phyloP scores from a whole-genome alignment of 2,888 invertebrate genomes.

The Agonopterix heracliana region DNA sequence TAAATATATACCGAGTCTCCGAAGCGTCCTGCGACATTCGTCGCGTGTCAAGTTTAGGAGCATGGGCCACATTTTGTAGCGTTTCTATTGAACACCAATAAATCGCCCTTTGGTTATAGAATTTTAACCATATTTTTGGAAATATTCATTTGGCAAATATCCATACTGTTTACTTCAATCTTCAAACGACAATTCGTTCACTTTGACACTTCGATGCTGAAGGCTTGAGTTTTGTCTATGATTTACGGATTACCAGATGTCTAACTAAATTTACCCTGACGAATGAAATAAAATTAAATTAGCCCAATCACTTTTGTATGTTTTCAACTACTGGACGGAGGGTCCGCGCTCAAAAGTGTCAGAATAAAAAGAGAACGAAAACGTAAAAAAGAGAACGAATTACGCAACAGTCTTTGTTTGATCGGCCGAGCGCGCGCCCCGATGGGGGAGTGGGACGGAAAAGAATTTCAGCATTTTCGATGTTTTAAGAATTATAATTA shows the following conservation, averaged over 20 bases:
- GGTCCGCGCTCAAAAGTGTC: too few relatives aligned
- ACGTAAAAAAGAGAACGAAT: too few relatives aligned
- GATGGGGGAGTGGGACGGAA: too few relatives aligned
- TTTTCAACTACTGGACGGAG: too few relatives aligned
- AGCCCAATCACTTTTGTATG: too few relatives aligned
- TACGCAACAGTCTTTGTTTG: too few relatives aligned
- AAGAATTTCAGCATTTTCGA: too few relatives aligned
- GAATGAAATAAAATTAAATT: too few relatives aligned
- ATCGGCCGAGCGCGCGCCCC: too few relatives aligned
- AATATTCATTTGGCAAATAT: slow-evolving; percentile 72
- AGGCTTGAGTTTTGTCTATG: slow-evolving; percentile 58
- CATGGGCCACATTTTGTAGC: slow-evolving; percentile 78
- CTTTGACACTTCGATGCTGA: slow-evolving; percentile 64
- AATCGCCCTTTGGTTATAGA: slow-evolving; percentile 49
- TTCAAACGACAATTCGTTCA: slow-evolving; percentile 75
- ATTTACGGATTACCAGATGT: slow-evolving; percentile 25
- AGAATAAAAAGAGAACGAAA: too few relatives aligned
- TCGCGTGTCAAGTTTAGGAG: slow-evolving; percentile 90
- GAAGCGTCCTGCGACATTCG: slow-evolving; percentile 91
- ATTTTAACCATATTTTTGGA: slow-evolving; percentile 65
- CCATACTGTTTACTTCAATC: slow-evolving; percentile 78
- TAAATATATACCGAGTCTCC: slow-evolving; percentile 86
- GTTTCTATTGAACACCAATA: slow-evolving; percentile 44
- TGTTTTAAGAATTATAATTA: too few relatives aligned
- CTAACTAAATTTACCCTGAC: background rate